Percentiles rank a stretch among this genome's conserved stretches.
These are phyloP conservation scores for Mohoua ochrocephala DNA, from an alignment of 2,113 vertebrate genomes.

Conservation along the genomic window DNA sequence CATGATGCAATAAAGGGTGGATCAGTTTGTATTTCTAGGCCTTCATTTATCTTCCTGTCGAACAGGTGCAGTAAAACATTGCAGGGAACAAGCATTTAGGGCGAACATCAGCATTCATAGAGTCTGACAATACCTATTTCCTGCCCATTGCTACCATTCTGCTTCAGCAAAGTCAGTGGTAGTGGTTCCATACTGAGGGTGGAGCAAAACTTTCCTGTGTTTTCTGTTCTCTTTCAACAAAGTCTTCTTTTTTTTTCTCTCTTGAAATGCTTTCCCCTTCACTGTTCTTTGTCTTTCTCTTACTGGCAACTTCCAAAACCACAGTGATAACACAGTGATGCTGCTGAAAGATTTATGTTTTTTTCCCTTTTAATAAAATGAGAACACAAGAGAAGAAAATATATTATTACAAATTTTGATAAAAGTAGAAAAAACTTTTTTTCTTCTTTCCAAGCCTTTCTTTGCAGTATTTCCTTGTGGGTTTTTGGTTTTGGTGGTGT, in stretches of 20 bases:
- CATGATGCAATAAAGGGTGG: not conserved
- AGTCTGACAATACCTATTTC: not conserved
- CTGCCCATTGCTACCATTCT: not conserved
- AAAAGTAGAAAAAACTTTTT: fast-evolving
- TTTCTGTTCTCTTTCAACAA: not conserved
- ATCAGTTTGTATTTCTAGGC: not conserved
- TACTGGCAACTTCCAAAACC: not conserved
- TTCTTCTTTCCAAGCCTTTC: not conserved
- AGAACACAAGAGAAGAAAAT: not conserved
- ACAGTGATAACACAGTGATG: not conserved
- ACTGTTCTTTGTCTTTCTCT: not conserved
- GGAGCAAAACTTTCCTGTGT: not conserved
- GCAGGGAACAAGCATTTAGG: not conserved
- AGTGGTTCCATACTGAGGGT: not conserved
- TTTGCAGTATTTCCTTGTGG: not conserved
- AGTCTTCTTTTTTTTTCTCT: fast-evolving
- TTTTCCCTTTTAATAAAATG: not conserved
- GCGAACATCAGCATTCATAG: not conserved
- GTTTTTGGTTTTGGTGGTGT: fast-evolving
- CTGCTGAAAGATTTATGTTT: not conserved
- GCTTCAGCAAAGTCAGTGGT: not conserved
- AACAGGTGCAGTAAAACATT: not conserved
- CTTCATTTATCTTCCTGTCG: not conserved
- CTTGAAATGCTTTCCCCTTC: not conserved
- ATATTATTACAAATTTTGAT: not conserved